Base-by-base conservation (phyloP, 1,140 invertebrate species). In the Listronotus bonariensis region DNA sequence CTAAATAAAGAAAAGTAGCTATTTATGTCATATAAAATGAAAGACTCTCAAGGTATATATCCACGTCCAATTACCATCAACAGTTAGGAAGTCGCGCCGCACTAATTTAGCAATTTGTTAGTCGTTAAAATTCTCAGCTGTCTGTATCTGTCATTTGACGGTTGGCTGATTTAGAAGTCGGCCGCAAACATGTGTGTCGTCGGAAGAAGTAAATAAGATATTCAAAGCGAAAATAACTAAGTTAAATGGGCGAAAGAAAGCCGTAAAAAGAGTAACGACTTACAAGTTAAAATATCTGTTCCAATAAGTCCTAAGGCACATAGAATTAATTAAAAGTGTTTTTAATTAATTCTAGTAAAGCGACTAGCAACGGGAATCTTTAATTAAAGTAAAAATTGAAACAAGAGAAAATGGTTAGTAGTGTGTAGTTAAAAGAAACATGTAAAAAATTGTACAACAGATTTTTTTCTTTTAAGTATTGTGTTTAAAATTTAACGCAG, bases 61-160 rank as follows among this genome's bases (percentile, higher is more conserved):
- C 74, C 71, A 76, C 76, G 77, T 78, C 75, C 75, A 78, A 78
- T 76, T 78, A 78, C 72, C 74, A 74, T 74, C 71, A 74, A 71
- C 71, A 72, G 73, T 72, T 72, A 67, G 68, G 69, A 67, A 70
- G 65, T 71, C 71, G 68, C 67, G 53, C 59, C 68, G 67, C 65
- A 78, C 75, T 77, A 77, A 78, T 77, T 77, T 75, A 76, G 75
- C 76, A 77, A 78, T 78, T 78, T 78, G 77, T 78, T 77, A 77
- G 76, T 78, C 77, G 77, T 78, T 78, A 78, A 78, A 77, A 78
- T 78, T 78, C 77, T 69, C 77, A 78, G 77, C 77, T 78, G 77
- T 70, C 72, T 75, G 68, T 68, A 76, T 76, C 73, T 77, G 77
- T 78, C 76, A 78, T 77, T 78, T 77, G 77, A 66, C 75, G 77